These are phyloP conservation scores for Folsomia manolachei DNA, from an alignment of 2,888 invertebrate species.

Conservation along the genomic window DNA sequence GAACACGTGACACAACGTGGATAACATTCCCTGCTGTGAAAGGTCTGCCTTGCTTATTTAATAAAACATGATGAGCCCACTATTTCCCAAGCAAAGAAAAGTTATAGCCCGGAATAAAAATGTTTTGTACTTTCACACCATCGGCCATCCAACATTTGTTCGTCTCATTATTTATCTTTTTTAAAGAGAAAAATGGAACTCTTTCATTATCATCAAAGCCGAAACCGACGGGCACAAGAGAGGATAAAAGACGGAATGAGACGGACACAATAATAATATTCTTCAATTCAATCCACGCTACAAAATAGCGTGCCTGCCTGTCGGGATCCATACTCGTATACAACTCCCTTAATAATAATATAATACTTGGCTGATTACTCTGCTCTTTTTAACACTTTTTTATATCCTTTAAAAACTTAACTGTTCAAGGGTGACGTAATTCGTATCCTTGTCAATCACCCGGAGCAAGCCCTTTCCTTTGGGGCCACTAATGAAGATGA, in stretches of 20 bases:
- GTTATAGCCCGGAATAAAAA: neutral
- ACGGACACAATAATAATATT: too few species aligned
- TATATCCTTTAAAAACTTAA: neutral
- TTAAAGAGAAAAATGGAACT: neutral
- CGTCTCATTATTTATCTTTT: neutral
- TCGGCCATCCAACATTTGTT: neutral
- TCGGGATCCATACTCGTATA: too few species aligned
- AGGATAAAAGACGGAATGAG: too few species aligned
- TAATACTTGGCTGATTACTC: neutral
- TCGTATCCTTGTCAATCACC: slow-evolving; percentile 19
- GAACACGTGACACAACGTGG: too few species aligned
- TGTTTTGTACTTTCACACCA: neutral
- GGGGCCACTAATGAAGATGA: slow-evolving; percentile 1
- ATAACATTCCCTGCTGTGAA: too few species aligned
- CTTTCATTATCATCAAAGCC: neutral
- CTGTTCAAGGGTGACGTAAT: slow-evolving; percentile 17
- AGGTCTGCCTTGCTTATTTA: neutral
- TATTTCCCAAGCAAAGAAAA: neutral
- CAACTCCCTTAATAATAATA: neutral
- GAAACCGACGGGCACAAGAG: neutral
- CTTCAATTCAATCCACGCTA: too few species aligned
- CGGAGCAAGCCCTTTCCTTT: neutral
- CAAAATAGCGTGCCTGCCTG: too few species aligned
- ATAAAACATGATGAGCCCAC: neutral
- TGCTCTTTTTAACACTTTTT: neutral